Base-by-base conservation (phyloP, 35 echinoderm and acorn worm genomes). In the Lytechinus pictus region DNA sequence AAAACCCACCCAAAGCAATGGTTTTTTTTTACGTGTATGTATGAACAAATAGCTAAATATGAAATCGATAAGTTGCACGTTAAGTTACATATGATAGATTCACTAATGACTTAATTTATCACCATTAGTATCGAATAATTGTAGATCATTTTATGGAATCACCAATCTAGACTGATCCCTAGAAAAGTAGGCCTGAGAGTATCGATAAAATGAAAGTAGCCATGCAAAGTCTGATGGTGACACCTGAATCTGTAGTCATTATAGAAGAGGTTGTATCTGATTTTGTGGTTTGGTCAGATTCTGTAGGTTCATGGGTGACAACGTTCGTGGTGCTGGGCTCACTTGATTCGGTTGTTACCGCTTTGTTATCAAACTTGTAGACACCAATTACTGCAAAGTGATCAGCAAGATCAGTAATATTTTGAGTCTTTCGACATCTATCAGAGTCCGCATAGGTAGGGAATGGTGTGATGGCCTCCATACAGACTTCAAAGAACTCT, bases 381-480 rank as follows among this genome's bases (percentile, higher is more conserved):
- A 53, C 53, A n/a, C 97, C 97, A 58, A 97, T 89, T 8, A 94
- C 97, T 5, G 97, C 97, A 93, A 96, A 97, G 61, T 97, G 97
- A 86, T 97, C 97, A 3, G 97, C 24, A 57, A 97, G 91, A 86
- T 97, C 97, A 19, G 95, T 97, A 44, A 97, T 97, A 52, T 94
- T 97, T 86, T 95, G 95, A 55, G 27, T 27, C 89, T 4, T 53
- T 55, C 94, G 54, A 89, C 97, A 97, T 95, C 95, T 58, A 9
- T 93, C 19, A 60, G 94, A 94, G 55, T 97, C 92, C 14, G 93
- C 28, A 88, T 94, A 96, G 9, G 96, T 56, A 27, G 97, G 97
- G 61, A 54, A 95, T 8, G 91, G 91, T 87, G 66, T 92, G 54
- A 97, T 58, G 13, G 92, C 95, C 52, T 96, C 95, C 51, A 97